Evolutionary conservation across 2,113 vertebrate species (phyloP).

Genomic region (human (Homo sapiens)): GRCh38 chr11:26549001-26549500

Average conservation of each 20-base stretch:
- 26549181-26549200: background rate
- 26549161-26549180: background rate
- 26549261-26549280: slow-evolving; percentile 46
- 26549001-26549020: background rate
- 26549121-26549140: background rate
- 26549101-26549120: background rate
- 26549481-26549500: slow-evolving; percentile 19
- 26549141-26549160: background rate
- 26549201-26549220: slow-evolving; percentile 1
- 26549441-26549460: background rate
- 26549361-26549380: slow-evolving; percentile 47
- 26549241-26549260: slow-evolving; percentile 50
- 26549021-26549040: background rate
- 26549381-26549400: slow-evolving; percentile 60
- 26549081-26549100: background rate
- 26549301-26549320: slow-evolving; percentile 68
- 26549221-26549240: slow-evolving; percentile 1
- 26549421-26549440: background rate
- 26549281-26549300: slow-evolving; percentile 69
- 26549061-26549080: background rate
- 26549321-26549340: slow-evolving; percentile 64
- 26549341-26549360: slow-evolving; percentile 61
- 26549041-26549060: background rate
- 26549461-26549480: background rate
- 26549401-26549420: slow-evolving; percentile 23